Percentiles rank a stretch among this genome's conserved stretches.
These are phyloP conservation scores for Notechis scutatus DNA, from an alignment of 2,113 vertebrate genomes.

Conservation along the genomic window DNA sequence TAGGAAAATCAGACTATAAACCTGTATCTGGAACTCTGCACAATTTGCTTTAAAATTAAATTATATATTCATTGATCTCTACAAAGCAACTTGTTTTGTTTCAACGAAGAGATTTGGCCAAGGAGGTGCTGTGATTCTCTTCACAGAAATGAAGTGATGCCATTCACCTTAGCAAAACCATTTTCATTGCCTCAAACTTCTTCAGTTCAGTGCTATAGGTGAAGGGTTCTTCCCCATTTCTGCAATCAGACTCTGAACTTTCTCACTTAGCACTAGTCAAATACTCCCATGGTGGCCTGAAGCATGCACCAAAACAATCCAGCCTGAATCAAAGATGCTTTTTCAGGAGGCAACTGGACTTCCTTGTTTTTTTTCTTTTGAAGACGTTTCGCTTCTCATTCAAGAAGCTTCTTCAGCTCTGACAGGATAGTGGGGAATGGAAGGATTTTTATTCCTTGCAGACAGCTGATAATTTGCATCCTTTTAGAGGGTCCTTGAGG, in stretches of 20 bases:
- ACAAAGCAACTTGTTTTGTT: background rate
- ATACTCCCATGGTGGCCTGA: background rate
- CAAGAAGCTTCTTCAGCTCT: too few species aligned
- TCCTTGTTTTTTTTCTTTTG: too few species aligned
- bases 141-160: background rate
- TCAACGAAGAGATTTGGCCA: background rate
- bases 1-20: background rate
- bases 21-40: background rate
- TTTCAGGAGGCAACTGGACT: too few species aligned
- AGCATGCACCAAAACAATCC: background rate
- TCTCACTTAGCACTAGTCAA: background rate
- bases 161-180: background rate
- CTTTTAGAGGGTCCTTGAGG: too few species aligned
- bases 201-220: background rate
- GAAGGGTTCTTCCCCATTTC: background rate
- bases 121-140: background rate
- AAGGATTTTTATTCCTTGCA: too few species aligned
- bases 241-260: background rate
- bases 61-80: background rate
- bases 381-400: too few species aligned
- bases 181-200: background rate
- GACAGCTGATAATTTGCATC: too few species aligned
- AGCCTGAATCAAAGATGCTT: background rate
- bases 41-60: background rate
- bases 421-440: too few species aligned